These are phyloP conservation scores for Falco punctatus DNA, from an alignment of 2,113 vertebrate species.

Conservation along the genomic window DNA sequence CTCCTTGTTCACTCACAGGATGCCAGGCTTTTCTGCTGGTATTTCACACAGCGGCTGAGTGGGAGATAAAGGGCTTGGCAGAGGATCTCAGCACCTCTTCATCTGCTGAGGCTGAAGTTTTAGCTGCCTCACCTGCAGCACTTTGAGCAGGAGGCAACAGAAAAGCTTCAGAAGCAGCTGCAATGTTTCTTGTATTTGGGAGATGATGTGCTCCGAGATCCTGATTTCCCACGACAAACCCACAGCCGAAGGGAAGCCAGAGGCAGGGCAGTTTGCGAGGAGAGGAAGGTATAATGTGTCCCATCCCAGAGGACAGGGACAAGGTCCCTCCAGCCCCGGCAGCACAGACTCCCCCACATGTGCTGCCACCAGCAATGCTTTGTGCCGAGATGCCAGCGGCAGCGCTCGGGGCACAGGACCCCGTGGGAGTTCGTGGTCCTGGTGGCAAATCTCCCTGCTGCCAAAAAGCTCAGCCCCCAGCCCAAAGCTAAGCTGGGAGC, in stretches of 20 bases:
- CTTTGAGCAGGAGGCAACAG: neutral
- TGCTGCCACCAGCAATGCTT: rapidly evolving
- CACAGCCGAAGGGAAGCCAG: neutral
- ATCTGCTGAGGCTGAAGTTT: neutral
- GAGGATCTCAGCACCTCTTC: neutral
- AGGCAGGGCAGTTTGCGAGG: neutral
- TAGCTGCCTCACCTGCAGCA: rapidly evolving
- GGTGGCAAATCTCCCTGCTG: neutral
- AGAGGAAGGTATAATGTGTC: neutral
- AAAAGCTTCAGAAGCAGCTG: neutral
- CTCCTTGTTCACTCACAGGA: neutral
- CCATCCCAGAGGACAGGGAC: neutral
- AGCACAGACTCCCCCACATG: rapidly evolving
- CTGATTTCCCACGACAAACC: rapidly evolving
- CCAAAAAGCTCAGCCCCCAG: neutral
- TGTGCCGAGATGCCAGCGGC: rapidly evolving
- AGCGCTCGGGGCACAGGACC: neutral
- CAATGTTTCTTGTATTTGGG: too few species aligned
- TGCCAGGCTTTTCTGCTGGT: neutral
- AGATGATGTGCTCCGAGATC: neutral
- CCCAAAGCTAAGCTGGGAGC: neutral
- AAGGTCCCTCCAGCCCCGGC: neutral
- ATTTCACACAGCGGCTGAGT: neutral
- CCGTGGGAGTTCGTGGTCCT: rapidly evolving
- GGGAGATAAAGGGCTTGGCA: neutral